Conservation (phyloP, 2,113 vertebrate genomes). For the Myotis brandtii region DNA sequence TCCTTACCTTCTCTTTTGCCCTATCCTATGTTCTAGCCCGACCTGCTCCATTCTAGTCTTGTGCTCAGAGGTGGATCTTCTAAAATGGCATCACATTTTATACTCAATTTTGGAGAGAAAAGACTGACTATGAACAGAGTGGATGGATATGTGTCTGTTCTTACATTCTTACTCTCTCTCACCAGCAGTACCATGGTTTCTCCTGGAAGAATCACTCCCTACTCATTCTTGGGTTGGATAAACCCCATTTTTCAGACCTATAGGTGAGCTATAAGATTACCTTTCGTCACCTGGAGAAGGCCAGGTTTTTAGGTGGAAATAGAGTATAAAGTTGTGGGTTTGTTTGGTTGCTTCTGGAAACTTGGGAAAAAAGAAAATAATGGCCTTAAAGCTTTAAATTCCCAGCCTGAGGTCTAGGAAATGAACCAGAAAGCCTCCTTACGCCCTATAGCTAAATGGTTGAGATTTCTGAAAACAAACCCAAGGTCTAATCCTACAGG, state of each 20-base stretch:
- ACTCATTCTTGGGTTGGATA: neutral
- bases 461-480: constrained; percentile 17
- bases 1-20: neutral
- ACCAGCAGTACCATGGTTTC: neutral
- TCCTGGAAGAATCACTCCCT: neutral
- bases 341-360: neutral
- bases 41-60: neutral
- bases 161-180: neutral
- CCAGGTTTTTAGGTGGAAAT: neutral
- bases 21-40: neutral
- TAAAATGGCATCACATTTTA: neutral
- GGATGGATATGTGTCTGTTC: neutral
- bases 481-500: neutral
- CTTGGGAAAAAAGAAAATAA: neutral
- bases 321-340: neutral
- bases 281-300: neutral
- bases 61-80: neutral
- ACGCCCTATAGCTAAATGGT: neutral
- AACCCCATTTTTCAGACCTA: neutral
- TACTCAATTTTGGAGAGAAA: neutral
- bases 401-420: neutral
- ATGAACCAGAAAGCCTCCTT: neutral
- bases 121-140: neutral
- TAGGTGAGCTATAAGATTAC: neutral
- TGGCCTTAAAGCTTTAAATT: neutral